Evolutionary conservation across 2,797 vertebrate genomes (phyloP).

Genomic region (Hyperoplus lanceolatus): DNA sequence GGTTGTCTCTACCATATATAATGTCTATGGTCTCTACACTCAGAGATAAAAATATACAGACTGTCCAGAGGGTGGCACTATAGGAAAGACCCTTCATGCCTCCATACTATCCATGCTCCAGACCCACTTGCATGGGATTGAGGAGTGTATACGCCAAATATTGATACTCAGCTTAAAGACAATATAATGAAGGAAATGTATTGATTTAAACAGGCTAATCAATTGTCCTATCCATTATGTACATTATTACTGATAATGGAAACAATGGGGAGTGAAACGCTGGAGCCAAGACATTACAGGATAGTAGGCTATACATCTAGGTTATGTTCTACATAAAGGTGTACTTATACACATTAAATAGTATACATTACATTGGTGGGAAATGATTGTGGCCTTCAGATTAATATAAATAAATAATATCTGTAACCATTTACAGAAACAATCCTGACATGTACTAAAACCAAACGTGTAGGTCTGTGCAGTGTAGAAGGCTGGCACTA

Average conservation of each 20-base stretch:
- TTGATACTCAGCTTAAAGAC: background rate
- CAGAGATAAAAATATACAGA: too few relatives aligned
- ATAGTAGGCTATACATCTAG: background rate
- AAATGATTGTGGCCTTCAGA: background rate
- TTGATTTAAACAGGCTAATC: conserved; percentile 48
- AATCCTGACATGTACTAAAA: conserved; percentile 1
- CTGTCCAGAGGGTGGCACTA: conserved; percentile 10
- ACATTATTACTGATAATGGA: conserved; percentile 41
- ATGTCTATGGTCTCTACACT: too few relatives aligned
- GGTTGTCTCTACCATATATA: background rate
- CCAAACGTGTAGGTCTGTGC: background rate
- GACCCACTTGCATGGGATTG: background rate
- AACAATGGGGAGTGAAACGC: conserved; percentile 31
- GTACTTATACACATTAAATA: background rate
- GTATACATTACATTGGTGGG: background rate
- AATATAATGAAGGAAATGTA: conserved; percentile 32
- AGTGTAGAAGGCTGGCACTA: conserved; percentile 7
- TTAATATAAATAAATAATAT: conserved; percentile 31
- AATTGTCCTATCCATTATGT: conserved; percentile 30
- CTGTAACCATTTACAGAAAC: conserved; percentile 7
- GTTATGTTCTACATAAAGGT: background rate
- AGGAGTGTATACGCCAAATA: background rate
- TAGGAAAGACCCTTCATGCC: background rate
- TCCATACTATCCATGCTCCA: background rate
- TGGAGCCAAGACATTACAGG: background rate